These are phyloP conservation scores for Carposina sasakii DNA, from an alignment of 1,140 invertebrate species.

Conservation along the genomic window DNA sequence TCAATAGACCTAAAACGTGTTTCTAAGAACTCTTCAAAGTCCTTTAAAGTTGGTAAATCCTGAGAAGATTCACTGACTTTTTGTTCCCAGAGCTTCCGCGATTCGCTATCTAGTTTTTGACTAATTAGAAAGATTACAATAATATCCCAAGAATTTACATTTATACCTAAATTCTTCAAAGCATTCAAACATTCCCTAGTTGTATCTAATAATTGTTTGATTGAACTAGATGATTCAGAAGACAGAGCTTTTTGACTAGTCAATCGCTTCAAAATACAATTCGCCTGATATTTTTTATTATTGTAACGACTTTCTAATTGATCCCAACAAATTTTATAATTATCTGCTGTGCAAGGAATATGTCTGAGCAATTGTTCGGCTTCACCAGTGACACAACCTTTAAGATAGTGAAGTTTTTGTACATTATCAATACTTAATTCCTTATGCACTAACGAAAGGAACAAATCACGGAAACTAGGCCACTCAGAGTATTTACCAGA, in stretches of 20 bases:
- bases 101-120: slow-evolving; percentile 1
- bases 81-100: slow-evolving; percentile 20
- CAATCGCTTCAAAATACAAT: slow-evolving; percentile 22
- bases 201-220: slow-evolving; percentile 5
- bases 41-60: slow-evolving; percentile 21
- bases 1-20: slow-evolving; percentile 22
- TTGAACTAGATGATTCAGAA: background rate
- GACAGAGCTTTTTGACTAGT: slow-evolving; percentile 12
- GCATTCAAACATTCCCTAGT: slow-evolving; percentile 4
- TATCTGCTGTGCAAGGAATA: background rate
- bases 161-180: background rate
- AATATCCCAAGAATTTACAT: background rate
- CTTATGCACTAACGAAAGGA: background rate
- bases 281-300: slow-evolving; percentile 24
- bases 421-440: background rate
- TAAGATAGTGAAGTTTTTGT: background rate
- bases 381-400: background rate
- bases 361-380: background rate
- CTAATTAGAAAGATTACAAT: slow-evolving; percentile 2
- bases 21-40: slow-evolving; percentile 26
- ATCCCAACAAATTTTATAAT: slow-evolving; percentile 17
- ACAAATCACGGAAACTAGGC: background rate
- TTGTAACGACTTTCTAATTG: slow-evolving; percentile 17
- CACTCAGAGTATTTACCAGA: slow-evolving; percentile 1
- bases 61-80: slow-evolving; percentile 6